A percentile compares a stretch with the other conserved stretches of the same genome.
Evolutionary conservation across 2,888 invertebrate species (phyloP).

Genomic region (Hirtodrosophila cameraria): DNA sequence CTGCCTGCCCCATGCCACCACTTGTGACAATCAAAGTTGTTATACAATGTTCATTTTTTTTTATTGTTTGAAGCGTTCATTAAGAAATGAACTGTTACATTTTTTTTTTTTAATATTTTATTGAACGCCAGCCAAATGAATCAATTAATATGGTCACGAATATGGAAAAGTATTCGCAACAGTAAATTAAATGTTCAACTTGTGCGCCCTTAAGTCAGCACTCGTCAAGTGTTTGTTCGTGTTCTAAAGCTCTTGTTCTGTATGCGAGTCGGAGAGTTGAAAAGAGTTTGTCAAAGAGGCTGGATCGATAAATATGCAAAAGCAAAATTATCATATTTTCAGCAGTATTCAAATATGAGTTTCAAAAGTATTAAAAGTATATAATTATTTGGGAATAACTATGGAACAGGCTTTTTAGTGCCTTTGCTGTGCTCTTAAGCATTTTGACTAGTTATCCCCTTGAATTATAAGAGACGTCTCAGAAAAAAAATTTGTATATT

Average conservation of each 20-base stretch:
- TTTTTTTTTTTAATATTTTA: slow-evolving; percentile 23
- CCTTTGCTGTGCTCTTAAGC: no score
- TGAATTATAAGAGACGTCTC: no score
- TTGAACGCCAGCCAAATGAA: slow-evolving; percentile 51
- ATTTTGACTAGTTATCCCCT: no score
- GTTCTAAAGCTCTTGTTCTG: slow-evolving; percentile 63
- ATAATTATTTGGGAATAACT: no score
- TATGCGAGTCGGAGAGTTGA: slow-evolving; percentile 25
- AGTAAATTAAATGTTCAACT: slow-evolving; percentile 59
- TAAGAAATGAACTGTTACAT: slow-evolving; percentile 28
- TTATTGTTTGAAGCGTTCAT: slow-evolving; percentile 42
- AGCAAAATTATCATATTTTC: no score
- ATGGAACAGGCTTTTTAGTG: no score
- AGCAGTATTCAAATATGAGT: no score
- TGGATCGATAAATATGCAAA: slow-evolving; percentile 29
- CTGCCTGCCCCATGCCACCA: slow-evolving; percentile 19
- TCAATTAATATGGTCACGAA: slow-evolving; percentile 67
- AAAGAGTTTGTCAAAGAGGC: slow-evolving; percentile 28
- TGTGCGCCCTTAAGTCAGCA: slow-evolving; percentile 46
- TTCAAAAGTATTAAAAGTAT: no score
- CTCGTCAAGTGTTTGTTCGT: slow-evolving; percentile 67
- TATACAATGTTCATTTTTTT: slow-evolving; percentile 39
- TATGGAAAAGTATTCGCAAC: slow-evolving; percentile 35
- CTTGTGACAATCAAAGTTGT: slow-evolving; percentile 50
- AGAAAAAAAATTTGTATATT: no score